phyloP scores from a whole-genome alignment of 2,797 vertebrate species.

The Lacerta viridis region DNA sequence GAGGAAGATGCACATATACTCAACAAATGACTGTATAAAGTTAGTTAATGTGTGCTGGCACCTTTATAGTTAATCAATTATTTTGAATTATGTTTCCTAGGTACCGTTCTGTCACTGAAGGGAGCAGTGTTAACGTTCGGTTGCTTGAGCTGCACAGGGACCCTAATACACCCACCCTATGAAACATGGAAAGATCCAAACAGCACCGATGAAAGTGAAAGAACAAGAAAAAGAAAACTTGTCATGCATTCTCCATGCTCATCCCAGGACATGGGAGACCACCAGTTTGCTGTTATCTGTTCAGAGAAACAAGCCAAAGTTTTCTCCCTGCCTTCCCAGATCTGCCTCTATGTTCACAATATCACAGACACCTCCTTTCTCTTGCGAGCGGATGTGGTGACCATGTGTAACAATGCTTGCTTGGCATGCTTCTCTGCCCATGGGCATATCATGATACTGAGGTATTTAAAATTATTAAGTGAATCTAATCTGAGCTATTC shows the following conservation, averaged over 20 bases:
- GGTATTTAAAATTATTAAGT: conserved; percentile 81
- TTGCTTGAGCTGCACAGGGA: conserved; percentile 91
- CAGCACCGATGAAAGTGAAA: conserved; percentile 88
- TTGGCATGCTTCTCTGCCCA: conserved; percentile 98
- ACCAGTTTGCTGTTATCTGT: conserved; percentile 94
- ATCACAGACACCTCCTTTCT: conserved; percentile 99
- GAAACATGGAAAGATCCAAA: conserved; percentile 95
- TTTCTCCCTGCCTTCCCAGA: conserved; percentile 96
- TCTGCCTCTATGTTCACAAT: conserved; percentile 96
- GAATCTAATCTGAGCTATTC: conserved; percentile 68
- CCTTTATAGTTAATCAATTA: too few relatives aligned
- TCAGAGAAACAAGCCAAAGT: conserved; percentile 99
- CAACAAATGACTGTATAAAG: background rate
- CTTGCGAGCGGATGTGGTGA: conserved; percentile 91
- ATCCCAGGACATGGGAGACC: conserved; percentile 91
- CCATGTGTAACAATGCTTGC: conserved; percentile 91
- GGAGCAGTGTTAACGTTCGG: conserved; percentile 91
- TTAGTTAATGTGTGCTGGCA: background rate
- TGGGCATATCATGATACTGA: conserved; percentile 97
- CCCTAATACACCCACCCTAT: conserved; percentile 88
- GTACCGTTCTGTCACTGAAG: conserved; percentile 91
- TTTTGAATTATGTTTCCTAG: conserved; percentile 76
- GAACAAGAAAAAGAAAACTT: conserved; percentile 89
- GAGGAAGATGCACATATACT: too few relatives aligned
- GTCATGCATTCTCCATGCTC: conserved; percentile 91